Conservation (phyloP, 2,797 vertebrate species). For the Chelon auratus region DNA sequence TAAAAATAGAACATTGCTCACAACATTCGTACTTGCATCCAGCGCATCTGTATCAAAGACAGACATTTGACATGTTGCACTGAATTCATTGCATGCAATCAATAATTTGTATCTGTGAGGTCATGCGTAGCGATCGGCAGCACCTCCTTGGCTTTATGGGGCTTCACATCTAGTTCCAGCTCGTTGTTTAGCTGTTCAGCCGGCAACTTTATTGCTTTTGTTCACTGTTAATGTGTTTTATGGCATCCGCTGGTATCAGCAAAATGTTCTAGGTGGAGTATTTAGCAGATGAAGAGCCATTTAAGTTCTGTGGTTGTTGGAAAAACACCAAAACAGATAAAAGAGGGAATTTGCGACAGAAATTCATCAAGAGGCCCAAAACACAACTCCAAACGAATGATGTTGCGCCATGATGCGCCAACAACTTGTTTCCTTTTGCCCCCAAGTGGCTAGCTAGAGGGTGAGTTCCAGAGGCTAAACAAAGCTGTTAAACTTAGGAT, state of each 20-base stretch:
- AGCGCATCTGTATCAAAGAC: background rate
- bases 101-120: background rate
- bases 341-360: background rate
- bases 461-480: too few species aligned
- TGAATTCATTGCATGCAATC: background rate
- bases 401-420: background rate
- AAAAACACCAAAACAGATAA: conserved; percentile 5
- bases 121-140: background rate
- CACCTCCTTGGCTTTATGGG: background rate
- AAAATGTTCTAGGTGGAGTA: conserved; percentile 7
- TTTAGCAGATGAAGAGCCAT: conserved; percentile 6
- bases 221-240: background rate
- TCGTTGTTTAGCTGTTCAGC: background rate
- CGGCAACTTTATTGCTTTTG: conserved; percentile 2
- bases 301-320: background rate
- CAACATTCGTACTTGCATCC: conserved; percentile 10
- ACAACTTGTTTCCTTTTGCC: background rate
- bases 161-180: background rate
- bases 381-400: background rate
- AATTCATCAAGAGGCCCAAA: background rate
- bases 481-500: too few species aligned
- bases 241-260: background rate
- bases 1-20: conserved; percentile 1
- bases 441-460: background rate
- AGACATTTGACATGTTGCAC: background rate